These are phyloP conservation scores for Muraenolepis orangiensis DNA, from an alignment of 2,797 vertebrate genomes.

Conservation along the genomic window DNA sequence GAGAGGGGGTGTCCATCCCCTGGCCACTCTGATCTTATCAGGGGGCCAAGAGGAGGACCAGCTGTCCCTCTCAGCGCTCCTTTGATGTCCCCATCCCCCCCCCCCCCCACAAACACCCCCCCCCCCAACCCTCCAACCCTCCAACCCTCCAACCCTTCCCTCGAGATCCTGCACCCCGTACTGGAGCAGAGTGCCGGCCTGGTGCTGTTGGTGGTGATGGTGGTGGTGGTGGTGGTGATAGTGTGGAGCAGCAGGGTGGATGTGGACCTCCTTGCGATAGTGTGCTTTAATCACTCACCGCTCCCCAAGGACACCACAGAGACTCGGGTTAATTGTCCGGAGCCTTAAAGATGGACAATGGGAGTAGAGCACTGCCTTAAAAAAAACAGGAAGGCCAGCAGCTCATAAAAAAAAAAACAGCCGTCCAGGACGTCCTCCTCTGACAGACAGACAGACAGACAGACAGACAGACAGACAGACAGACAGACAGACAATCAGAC, in stretches of 20 bases:
- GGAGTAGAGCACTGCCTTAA: background rate
- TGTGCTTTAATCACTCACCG: background rate
- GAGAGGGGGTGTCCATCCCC: slow-evolving; percentile 27
- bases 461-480: background rate
- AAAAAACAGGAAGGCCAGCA: slow-evolving; percentile 50
- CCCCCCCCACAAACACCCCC: slow-evolving; percentile 12
- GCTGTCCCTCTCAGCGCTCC: slow-evolving; percentile 67
- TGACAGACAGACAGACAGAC: background rate
- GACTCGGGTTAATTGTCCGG: slow-evolving; percentile 46
- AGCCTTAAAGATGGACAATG: slow-evolving; percentile 44
- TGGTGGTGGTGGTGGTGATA: background rate
- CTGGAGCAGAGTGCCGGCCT: slow-evolving; percentile 52
- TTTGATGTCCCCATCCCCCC: slow-evolving; percentile 59
- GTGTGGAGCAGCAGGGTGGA: background rate
- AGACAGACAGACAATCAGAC: background rate
- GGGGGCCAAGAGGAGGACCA: slow-evolving; percentile 73
- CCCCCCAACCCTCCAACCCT: slow-evolving; percentile 9
- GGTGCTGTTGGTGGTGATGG: slow-evolving; percentile 11
- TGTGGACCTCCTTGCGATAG: background rate
- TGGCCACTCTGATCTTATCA: slow-evolving; percentile 74
- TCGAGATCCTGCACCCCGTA: slow-evolving; percentile 37
- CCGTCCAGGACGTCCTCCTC: background rate
- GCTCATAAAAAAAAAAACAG: slow-evolving; percentile 1
- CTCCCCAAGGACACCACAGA: background rate
- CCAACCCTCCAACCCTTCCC: slow-evolving; percentile 6